phyloP scores from a whole-genome alignment of 2,888 invertebrate species.

The Drosophila anceps region DNA sequence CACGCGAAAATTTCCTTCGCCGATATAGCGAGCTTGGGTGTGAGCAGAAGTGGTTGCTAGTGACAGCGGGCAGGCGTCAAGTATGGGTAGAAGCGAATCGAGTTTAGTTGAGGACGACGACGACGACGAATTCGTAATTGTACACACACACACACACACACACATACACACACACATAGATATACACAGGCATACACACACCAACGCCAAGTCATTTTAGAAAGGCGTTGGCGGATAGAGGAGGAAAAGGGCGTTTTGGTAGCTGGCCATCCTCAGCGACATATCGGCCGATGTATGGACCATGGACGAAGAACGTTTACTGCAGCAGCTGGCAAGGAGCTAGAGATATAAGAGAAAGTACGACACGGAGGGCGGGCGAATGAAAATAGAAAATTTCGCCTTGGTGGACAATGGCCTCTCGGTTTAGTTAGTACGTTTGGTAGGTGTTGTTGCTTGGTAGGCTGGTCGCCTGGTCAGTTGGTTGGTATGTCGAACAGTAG shows the following conservation, averaged over 20 bases:
- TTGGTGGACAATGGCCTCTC: constrained; percentile 71
- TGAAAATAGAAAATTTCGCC: constrained; percentile 80
- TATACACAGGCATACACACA: constrained; percentile 32
- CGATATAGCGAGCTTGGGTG: constrained; percentile 45
- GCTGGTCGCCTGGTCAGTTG: constrained; percentile 37
- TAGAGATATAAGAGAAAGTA: constrained; percentile 77
- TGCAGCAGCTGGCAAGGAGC: constrained; percentile 76
- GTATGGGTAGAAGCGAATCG: constrained; percentile 74
- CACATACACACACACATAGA: constrained; percentile 13
- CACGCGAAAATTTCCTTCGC: constrained; percentile 80
- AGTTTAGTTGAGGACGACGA: constrained; percentile 70
- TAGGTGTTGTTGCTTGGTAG: constrained; percentile 40
- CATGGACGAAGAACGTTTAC: constrained; percentile 51
- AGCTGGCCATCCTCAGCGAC: constrained; percentile 57
- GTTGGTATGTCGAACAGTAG: constrained; percentile 23
- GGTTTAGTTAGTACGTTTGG: constrained; percentile 37
- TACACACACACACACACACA: constrained; percentile 30
- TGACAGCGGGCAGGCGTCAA: constrained; percentile 65
- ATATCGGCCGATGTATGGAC: constrained; percentile 59
- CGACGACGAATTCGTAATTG: constrained; percentile 79
- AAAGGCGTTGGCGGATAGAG: constrained; percentile 22
- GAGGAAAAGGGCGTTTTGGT: constrained; percentile 26
- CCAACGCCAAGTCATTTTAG: constrained; percentile 55
- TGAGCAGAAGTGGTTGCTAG: constrained; percentile 44
- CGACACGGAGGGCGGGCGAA: constrained; percentile 58